Percentiles rank a stretch among this genome's conserved stretches.
phyloP scores from a whole-genome alignment of 2,797 vertebrate species.

The Chanos chanos region DNA sequence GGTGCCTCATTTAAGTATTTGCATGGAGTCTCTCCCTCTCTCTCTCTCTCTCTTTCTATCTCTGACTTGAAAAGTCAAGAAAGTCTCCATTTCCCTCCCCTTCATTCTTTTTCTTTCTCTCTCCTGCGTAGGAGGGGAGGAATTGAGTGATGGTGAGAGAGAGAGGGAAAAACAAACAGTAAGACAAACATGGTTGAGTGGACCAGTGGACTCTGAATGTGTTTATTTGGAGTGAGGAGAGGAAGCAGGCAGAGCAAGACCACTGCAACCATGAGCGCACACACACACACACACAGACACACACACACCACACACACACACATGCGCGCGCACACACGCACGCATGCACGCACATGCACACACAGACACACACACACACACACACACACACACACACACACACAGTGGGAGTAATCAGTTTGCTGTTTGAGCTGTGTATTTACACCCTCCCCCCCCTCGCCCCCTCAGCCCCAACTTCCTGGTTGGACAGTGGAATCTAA shows the following conservation, averaged over 20 bases:
- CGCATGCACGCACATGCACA: neutral
- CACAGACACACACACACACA: constrained; percentile 1
- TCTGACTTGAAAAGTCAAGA: too few species aligned
- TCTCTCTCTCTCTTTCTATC: neutral
- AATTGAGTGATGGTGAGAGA: constrained; percentile 10
- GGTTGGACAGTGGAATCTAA: constrained; percentile 37
- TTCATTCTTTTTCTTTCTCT: constrained; percentile 2
- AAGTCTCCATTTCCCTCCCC: neutral
- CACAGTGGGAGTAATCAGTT: too few species aligned
- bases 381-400: neutral
- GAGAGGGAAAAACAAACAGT: constrained; percentile 61
- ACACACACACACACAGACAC: neutral
- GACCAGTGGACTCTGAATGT: constrained; percentile 46
- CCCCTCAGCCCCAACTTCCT: constrained; percentile 48
- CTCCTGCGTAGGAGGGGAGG: constrained; percentile 12
- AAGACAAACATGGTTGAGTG: constrained; percentile 58
- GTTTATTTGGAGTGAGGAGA: constrained; percentile 67
- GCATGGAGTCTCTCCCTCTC: neutral
- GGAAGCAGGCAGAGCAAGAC: constrained; percentile 53
- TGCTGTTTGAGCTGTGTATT: too few species aligned
- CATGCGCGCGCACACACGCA: neutral
- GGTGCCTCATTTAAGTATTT: too few species aligned
- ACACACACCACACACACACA: too few species aligned
- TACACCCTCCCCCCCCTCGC: constrained; percentile 4
- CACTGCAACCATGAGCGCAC: constrained; percentile 19